Base-by-base conservation (phyloP, 2,113 vertebrate genomes). In the Seriola quinqueradiata region DNA sequence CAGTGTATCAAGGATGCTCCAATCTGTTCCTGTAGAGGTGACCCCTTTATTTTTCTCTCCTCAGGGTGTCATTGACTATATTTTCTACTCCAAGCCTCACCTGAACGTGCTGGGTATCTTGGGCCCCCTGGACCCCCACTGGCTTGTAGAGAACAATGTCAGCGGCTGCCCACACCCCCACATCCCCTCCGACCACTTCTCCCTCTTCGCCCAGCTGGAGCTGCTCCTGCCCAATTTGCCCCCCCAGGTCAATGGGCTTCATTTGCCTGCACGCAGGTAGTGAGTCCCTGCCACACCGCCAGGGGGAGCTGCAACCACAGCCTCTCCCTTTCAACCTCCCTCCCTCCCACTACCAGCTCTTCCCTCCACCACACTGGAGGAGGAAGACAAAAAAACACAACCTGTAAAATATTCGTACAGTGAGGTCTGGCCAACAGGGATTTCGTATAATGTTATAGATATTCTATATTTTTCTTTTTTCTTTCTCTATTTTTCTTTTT, bases 141-240 rank as follows among this genome's bases (percentile, higher is more conserved):
- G 98, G 98, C 97, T 99, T 79, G 95, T 96, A 90, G 97, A 99
- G 95, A 99, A 99, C 95, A 98, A 97, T 95, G 95, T 99, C 96
- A 97, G 94, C 85, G 98, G 98, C 94, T 99, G 97, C 93, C 98
- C 98, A 28, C 98, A 99, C 77, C 98, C 98, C 76, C 97, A 98
- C 93, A 97, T 99, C 94, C 98, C 97, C 93, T 99, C 98, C 48
- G 98, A 99, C 96, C 98, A 99, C 96, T 99, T 99, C 96, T 99
- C 97, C 91, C 97, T 99, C 94, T 98, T 98, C 94, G 96, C 97
- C 96, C 98, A 99, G 95, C 96, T 99, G 93, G 98, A 99, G 97
- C 96, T 99, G 92, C 95, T 99, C 93, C 96, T 99, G 96, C 97
- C 97, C 95, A 96, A 96, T 88, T 76, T 95, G 90, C 96, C 97